A percentile compares a stretch with the other conserved stretches of the same genome.
phyloP scores from a whole-genome alignment of 35 echinoderm and acorn worm species.

The Diadema setosum region DNA sequence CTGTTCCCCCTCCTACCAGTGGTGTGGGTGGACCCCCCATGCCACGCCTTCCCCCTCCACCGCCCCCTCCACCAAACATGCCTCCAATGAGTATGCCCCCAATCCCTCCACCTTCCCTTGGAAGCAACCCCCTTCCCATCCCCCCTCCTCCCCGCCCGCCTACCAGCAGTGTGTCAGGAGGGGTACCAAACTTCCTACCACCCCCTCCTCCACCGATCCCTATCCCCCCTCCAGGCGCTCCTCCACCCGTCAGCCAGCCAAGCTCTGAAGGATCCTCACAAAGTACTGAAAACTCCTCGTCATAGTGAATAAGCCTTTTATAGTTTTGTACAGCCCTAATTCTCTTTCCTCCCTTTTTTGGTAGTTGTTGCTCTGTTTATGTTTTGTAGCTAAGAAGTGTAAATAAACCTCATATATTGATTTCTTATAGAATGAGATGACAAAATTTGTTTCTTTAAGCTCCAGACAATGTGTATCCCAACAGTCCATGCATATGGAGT shows the following conservation, averaged over 20 bases:
- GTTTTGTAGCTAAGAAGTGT: not conserved
- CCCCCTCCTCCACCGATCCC: constrained; percentile 25
- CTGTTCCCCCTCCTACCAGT: not conserved
- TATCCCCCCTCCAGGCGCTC: not conserved
- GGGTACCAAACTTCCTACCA: not conserved
- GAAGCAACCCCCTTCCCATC: constrained; percentile 9
- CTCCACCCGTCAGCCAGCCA: not conserved
- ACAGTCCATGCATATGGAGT: too few species aligned
- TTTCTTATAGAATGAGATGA: too few species aligned
- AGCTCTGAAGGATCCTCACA: not conserved
- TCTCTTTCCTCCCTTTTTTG: not conserved
- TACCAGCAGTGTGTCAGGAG: not conserved
- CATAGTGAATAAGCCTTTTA: not conserved
- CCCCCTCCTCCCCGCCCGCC: not conserved
- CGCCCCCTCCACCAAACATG: constrained; percentile 52
- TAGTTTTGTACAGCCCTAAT: not conserved
- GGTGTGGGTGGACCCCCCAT: not conserved
- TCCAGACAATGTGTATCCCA: too few species aligned
- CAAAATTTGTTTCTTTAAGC: too few species aligned
- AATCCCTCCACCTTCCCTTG: constrained; percentile 27
- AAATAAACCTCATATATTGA: too few species aligned
- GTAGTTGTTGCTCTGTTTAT: not conserved
- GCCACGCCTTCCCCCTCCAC: not conserved
- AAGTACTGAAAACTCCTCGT: not conserved
- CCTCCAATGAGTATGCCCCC: constrained; percentile 11